Conservation (phyloP, 2,888 invertebrate genomes). For the Cheilosia scutellata region DNA sequence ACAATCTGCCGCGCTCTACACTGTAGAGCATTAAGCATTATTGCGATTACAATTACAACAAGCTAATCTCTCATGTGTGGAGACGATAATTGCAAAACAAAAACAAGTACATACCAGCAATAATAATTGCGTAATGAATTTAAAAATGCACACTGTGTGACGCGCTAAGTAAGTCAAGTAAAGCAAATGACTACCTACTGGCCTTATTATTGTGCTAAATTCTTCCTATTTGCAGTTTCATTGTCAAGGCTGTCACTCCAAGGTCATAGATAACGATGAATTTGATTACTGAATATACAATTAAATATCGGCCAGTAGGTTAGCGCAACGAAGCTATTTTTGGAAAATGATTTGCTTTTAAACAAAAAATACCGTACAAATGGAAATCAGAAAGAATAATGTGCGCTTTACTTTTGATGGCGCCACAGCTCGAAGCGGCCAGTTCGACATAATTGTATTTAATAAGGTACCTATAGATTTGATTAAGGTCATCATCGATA, state of each 20-base stretch:
- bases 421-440: too few relatives aligned
- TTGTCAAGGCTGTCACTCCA: constrained; percentile 18
- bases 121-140: constrained; percentile 36
- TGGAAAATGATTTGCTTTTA: not conserved
- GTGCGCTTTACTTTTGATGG: not conserved
- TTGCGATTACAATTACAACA: not conserved
- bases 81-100: constrained; percentile 13
- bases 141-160: constrained; percentile 21
- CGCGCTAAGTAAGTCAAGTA: constrained; percentile 17
- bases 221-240: constrained; percentile 11
- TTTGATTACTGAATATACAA: not conserved
- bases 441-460: too few relatives aligned
- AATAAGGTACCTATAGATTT: too few relatives aligned
- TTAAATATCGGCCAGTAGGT: too few relatives aligned
- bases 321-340: not conserved
- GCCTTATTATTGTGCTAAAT: constrained; percentile 15
- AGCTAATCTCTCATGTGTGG: constrained; percentile 7
- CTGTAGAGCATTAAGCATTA: not conserved
- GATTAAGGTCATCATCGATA: too few relatives aligned
- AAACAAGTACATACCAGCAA: not conserved
- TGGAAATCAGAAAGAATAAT: not conserved
- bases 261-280: not conserved
- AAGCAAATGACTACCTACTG: constrained; percentile 20
- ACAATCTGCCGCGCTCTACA: too few relatives aligned
- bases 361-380: not conserved